phyloP scores from a whole-genome alignment of 2,113 vertebrate species.

The Apteryx mantelli region DNA sequence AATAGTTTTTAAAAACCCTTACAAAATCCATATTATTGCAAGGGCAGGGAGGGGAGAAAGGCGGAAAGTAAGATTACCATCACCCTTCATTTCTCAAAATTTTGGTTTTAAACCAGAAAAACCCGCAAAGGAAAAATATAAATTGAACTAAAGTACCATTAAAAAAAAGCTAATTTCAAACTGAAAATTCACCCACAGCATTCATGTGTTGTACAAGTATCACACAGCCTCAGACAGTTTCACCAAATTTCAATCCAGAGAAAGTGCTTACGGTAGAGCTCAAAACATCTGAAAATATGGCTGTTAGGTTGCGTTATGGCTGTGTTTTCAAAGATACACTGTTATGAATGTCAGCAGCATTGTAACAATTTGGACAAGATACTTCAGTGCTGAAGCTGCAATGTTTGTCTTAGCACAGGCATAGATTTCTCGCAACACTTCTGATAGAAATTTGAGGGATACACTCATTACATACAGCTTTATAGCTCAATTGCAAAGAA shows the following conservation, averaged over 20 bases:
- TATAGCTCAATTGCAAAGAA: neutral
- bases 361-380: neutral
- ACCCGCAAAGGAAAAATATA: neutral
- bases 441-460: slow-evolving; percentile 10
- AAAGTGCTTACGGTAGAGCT: neutral
- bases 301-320: neutral
- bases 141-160: neutral
- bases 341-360: neutral
- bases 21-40: neutral
- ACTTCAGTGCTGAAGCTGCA: slow-evolving; percentile 1
- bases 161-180: neutral
- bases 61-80: neutral
- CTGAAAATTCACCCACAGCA: neutral
- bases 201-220: neutral
- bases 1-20: neutral
- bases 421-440: neutral
- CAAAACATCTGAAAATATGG: slow-evolving; percentile 1
- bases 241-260: neutral
- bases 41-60: neutral
- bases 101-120: neutral
- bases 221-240: neutral
- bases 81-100: neutral
- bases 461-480: neutral
- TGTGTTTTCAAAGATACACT: neutral
- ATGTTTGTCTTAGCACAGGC: slow-evolving; percentile 6